phyloP scores from a whole-genome alignment of 2,113 vertebrate genomes.

The Junco hyemalis region DNA sequence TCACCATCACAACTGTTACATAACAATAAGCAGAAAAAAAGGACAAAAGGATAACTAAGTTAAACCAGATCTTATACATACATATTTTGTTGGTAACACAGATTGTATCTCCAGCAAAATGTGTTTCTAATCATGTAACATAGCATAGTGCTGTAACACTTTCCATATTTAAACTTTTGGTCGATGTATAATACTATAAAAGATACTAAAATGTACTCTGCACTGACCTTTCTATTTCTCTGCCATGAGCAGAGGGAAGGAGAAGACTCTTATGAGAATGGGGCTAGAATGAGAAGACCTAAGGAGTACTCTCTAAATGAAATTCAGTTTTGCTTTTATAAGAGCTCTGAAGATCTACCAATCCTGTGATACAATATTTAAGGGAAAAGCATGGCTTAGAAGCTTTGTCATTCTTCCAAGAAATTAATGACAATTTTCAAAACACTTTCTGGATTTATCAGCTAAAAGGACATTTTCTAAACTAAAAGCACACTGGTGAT shows the following conservation, averaged over 20 bases:
- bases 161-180: slow-evolving; percentile 73
- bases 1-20: slow-evolving; percentile 73
- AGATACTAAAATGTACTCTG: background rate
- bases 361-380: background rate
- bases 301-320: background rate
- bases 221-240: background rate
- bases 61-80: slow-evolving; percentile 70
- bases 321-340: background rate
- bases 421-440: background rate
- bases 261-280: background rate
- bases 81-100: slow-evolving; percentile 72
- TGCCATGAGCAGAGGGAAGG: background rate
- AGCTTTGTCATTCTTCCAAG: background rate
- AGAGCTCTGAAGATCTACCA: background rate
- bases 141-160: slow-evolving; percentile 69
- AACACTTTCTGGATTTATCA: background rate
- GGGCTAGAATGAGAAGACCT: background rate
- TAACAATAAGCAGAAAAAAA: slow-evolving; percentile 74
- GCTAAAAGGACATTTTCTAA: background rate
- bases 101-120: slow-evolving; percentile 73
- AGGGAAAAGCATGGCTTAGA: background rate
- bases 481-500: background rate
- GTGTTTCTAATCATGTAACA: slow-evolving; percentile 74
- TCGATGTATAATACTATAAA: background rate
- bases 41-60: slow-evolving; percentile 72